phyloP scores from a whole-genome alignment of 2,888 invertebrate species.

The Cremastinae sp. region DNA sequence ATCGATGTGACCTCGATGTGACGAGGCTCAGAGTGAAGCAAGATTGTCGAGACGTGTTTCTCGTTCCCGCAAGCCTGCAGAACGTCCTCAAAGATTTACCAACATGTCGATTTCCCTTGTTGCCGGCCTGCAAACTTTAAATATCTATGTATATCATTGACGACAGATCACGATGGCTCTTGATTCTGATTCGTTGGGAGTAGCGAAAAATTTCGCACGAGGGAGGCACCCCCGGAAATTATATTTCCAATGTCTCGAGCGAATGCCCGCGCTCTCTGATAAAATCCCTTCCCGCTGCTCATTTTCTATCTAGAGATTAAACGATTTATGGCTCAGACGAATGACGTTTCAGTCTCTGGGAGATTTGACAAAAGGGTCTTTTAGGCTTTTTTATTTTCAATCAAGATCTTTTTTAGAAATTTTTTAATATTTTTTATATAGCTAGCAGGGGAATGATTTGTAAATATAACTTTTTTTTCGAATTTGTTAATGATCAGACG shows the following conservation, averaged over 20 bases:
- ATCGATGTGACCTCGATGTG: conserved; percentile 74
- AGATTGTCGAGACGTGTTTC: conserved; percentile 26
- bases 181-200: background rate
- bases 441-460: no score
- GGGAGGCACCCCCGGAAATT: conserved; percentile 44
- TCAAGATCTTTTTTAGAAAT: conserved; percentile 14
- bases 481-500: no score
- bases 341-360: conserved; percentile 28
- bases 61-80: background rate
- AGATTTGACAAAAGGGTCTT: conserved; percentile 24
- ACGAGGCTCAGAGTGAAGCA: conserved; percentile 41
- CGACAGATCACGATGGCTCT: background rate
- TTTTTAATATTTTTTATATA: no score
- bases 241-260: conserved; percentile 48
- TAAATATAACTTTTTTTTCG: no score
- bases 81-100: conserved; percentile 39
- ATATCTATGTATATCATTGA: background rate
- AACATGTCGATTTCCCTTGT: conserved; percentile 27
- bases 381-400: conserved; percentile 9
- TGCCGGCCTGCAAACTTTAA: background rate
- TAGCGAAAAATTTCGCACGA: conserved; percentile 3
- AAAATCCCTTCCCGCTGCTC: background rate
- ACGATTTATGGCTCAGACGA: conserved; percentile 45
- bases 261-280: conserved; percentile 1
- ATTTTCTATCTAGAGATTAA: conserved; percentile 35